A percentile compares a stretch with the other conserved stretches of the same genome.
phyloP scores from a whole-genome alignment of 2,888 invertebrate genomes.

The Tiliacea citrago region DNA sequence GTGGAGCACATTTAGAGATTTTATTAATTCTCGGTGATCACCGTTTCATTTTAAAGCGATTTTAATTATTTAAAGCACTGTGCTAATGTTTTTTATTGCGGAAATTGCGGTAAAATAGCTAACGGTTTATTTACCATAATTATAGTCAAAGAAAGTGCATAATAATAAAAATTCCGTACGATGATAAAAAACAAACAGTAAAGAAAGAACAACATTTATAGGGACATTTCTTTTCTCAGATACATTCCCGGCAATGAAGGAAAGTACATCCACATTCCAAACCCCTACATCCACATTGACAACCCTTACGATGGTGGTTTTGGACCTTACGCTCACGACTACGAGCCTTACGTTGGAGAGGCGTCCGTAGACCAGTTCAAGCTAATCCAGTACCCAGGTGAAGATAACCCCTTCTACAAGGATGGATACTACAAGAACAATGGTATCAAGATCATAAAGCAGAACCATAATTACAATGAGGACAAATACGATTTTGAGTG shows the following conservation, averaged over 20 bases:
- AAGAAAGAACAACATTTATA: conserved; percentile 14
- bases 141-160: conserved; percentile 20
- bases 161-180: conserved; percentile 1
- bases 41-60: conserved; percentile 28
- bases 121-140: conserved; percentile 29
- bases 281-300: conserved; percentile 89
- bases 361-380: conserved; percentile 84
- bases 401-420: conserved; percentile 86
- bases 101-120: conserved; percentile 25
- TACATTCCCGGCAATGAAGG: conserved; percentile 89
- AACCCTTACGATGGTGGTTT: conserved; percentile 87
- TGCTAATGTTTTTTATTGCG: conserved; percentile 22
- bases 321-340: conserved; percentile 86
- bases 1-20: conserved; percentile 41
- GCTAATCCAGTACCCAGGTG: conserved; percentile 78
- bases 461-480: conserved; percentile 87
- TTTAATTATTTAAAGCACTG: conserved; percentile 15
- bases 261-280: conserved; percentile 89
- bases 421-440: conserved; percentile 89
- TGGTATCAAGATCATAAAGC: conserved; percentile 88
- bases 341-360: conserved; percentile 88
- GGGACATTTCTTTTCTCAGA: conserved; percentile 68
- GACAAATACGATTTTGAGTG: conserved; percentile 89
- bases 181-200: conserved; percentile 18
- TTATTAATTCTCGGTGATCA: conserved; percentile 29